Evolutionary conservation across 2,113 vertebrate genomes (phyloP).

Genomic region (Dinomys branickii): DNA sequence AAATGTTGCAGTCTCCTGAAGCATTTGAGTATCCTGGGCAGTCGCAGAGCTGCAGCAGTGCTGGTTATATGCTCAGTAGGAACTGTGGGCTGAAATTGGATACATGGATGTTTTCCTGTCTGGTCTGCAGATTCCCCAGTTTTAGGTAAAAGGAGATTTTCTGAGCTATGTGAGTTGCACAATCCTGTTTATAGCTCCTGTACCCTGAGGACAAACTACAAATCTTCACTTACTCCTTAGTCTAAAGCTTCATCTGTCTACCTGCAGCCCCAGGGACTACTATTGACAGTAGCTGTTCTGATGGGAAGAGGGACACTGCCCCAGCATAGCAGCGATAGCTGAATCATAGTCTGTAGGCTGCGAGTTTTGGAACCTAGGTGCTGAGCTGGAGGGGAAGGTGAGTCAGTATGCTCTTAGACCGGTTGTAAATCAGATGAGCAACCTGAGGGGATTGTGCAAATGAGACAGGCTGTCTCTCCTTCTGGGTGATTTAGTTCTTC

Average conservation of each 20-base stretch:
- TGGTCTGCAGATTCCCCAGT: constrained; percentile 35
- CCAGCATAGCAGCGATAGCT: not conserved
- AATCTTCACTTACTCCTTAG: constrained; percentile 54
- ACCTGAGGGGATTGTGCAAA: not conserved
- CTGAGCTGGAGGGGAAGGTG: constrained; percentile 79
- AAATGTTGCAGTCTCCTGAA: not conserved
- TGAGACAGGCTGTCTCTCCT: constrained; percentile 3
- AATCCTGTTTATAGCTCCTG: constrained; percentile 28
- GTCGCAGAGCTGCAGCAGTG: not conserved
- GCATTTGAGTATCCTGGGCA: not conserved
- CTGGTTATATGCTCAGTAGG: not conserved
- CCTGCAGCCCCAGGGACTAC: constrained; percentile 31
- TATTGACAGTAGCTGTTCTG: constrained; percentile 39
- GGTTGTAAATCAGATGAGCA: constrained; percentile 79
- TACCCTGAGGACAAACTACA: constrained; percentile 44
- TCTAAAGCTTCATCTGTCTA: constrained; percentile 42
- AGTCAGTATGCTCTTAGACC: constrained; percentile 80
- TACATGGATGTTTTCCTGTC: not conserved
- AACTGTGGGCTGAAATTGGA: not conserved
- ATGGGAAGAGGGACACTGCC: not conserved
- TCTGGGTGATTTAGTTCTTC: constrained; percentile 49
- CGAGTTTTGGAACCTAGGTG: constrained; percentile 69
- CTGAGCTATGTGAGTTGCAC: not conserved
- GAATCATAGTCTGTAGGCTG: constrained; percentile 49
- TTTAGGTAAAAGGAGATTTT: constrained; percentile 49